A percentile compares a stretch with the other conserved stretches of the same genome.
Evolutionary conservation across 2,888 invertebrate genomes (phyloP).

Genomic region (Erpobdella octoculata): DNA sequence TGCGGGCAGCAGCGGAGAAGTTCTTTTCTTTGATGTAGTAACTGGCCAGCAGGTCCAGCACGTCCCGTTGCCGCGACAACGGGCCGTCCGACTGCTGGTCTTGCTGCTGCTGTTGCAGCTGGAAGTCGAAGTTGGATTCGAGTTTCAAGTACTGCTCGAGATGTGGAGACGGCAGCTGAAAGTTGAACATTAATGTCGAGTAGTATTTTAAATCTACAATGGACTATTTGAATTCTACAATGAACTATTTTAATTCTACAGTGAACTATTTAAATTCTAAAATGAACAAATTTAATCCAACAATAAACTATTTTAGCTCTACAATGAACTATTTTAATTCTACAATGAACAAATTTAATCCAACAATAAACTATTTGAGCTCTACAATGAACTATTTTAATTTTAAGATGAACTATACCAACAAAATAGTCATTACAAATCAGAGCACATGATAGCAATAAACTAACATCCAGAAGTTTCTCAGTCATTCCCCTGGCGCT

Average conservation of each 20-base stretch:
- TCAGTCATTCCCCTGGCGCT: slow-evolving; percentile 57
- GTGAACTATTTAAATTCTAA: no score
- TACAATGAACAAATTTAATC: no score
- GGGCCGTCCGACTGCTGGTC: background rate
- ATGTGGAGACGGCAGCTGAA: slow-evolving; percentile 58
- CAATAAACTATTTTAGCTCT: no score
- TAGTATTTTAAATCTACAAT: no score
- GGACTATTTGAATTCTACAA: no score
- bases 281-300: no score
- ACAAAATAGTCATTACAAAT: background rate
- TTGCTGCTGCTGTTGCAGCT: slow-evolving; percentile 30
- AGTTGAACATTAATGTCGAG: no score
- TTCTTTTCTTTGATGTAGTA: slow-evolving; percentile 86
- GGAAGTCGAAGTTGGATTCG: slow-evolving; percentile 28
- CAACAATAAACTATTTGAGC: no score
- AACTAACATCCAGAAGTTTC: slow-evolving; percentile 52
- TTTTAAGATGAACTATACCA: no score
- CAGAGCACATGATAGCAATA: background rate
- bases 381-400: no score
- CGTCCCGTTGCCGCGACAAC: slow-evolving; percentile 56
- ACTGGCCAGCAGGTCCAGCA: slow-evolving; percentile 82
- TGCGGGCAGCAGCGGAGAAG: slow-evolving; percentile 82
- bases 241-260: no score
- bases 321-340: no score
- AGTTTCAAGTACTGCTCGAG: slow-evolving; percentile 68